Percentiles rank a stretch among this genome's conserved stretches.
These are phyloP conservation scores for Sthenelais limicola DNA, from an alignment of 2,888 invertebrate species.

Conservation along the genomic window DNA sequence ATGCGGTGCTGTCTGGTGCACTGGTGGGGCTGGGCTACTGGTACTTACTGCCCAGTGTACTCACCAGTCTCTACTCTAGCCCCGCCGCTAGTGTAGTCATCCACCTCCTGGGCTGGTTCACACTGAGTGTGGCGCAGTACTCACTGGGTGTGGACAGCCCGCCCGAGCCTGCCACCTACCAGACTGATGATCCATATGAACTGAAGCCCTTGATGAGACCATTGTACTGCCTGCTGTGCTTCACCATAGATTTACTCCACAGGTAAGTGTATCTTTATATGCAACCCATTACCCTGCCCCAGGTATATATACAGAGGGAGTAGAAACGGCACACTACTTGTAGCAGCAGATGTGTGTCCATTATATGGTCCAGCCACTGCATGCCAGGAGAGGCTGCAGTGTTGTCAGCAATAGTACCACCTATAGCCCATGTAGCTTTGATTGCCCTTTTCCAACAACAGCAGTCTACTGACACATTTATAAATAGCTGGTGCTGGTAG, in stretches of 20 bases:
- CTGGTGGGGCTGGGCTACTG: conserved; percentile 62
- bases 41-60: conserved; percentile 63
- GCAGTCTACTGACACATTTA: too few relatives aligned
- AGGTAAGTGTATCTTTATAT: conserved; percentile 56
- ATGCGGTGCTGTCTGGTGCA: conserved; percentile 60
- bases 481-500: too few relatives aligned
- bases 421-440: too few relatives aligned
- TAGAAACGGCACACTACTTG: too few relatives aligned
- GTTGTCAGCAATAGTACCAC: too few relatives aligned
- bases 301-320: too few relatives aligned
- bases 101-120: conserved; percentile 67
- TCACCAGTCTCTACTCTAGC: conserved; percentile 61
- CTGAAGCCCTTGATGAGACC: conserved; percentile 62
- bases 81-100: conserved; percentile 61
- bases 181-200: conserved; percentile 65
- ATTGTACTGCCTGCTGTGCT: conserved; percentile 64
- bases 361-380: too few relatives aligned
- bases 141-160: conserved; percentile 65
- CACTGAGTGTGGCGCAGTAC: conserved; percentile 65
- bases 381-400: too few relatives aligned
- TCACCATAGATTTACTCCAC: conserved; percentile 60
- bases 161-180: conserved; percentile 68
- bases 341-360: too few relatives aligned
- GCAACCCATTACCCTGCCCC: too few relatives aligned
- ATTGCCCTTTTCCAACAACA: too few relatives aligned